Conservation (phyloP, 2,113 vertebrate genomes). For the Spilogale gracilis region DNA sequence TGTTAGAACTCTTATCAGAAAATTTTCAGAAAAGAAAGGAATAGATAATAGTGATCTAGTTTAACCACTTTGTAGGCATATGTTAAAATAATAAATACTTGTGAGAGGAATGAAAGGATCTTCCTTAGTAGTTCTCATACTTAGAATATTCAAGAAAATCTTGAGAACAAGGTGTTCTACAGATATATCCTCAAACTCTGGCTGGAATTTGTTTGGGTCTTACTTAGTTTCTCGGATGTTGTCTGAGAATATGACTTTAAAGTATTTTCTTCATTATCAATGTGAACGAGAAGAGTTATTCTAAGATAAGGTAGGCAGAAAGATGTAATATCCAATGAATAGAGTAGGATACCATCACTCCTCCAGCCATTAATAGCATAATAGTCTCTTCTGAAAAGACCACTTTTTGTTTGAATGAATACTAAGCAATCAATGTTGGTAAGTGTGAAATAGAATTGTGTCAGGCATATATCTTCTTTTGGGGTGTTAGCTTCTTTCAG, state of each 20-base stretch:
- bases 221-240: neutral
- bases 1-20: neutral
- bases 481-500: conserved; percentile 18
- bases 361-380: neutral
- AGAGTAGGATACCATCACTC: neutral
- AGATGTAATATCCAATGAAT: neutral
- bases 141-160: neutral
- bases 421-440: neutral
- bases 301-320: neutral
- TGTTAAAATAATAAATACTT: conserved; percentile 5
- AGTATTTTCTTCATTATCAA: neutral
- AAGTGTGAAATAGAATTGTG: conserved; percentile 7
- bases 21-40: neutral
- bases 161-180: neutral
- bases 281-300: conserved; percentile 30
- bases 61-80: neutral
- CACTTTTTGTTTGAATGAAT: conserved; percentile 23
- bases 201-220: neutral
- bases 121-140: neutral
- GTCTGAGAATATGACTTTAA: neutral
- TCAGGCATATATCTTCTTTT: neutral
- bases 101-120: neutral
- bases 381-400: neutral
- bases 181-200: neutral
- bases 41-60: neutral